phyloP scores from a whole-genome alignment of 1,140 invertebrate genomes.

The Ceratina calcarata region DNA sequence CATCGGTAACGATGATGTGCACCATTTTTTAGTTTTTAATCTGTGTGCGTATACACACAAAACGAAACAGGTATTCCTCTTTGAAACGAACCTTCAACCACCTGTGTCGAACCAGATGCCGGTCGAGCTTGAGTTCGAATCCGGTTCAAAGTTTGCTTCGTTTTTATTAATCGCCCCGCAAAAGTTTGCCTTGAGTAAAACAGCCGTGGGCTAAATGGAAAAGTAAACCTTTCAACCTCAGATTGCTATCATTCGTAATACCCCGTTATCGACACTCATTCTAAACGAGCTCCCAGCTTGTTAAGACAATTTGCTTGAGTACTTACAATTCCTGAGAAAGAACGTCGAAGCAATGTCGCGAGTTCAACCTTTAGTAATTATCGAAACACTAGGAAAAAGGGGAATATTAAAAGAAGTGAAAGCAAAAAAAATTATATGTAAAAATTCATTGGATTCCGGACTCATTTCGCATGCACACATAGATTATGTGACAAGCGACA shows the following conservation, averaged over 20 bases:
- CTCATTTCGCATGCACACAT: too few species aligned
- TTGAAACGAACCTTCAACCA: neutral
- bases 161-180: neutral
- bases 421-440: neutral
- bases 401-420: neutral
- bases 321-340: neutral
- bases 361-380: constrained; percentile 2
- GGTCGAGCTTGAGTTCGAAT: too few species aligned
- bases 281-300: neutral
- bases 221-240: neutral
- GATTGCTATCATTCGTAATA: neutral
- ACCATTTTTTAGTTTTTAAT: constrained; percentile 29
- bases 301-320: constrained; percentile 20
- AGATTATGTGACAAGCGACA: too few species aligned
- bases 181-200: neutral
- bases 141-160: neutral
- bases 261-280: neutral
- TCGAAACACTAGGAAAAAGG: neutral
- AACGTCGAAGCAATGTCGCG: constrained; percentile 8
- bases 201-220: neutral
- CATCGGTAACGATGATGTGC: neutral
- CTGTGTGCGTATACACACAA: too few species aligned
- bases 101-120: neutral
- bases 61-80: too few species aligned
- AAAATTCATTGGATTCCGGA: too few species aligned